Evolutionary conservation across 2,113 vertebrate genomes (phyloP).

Genomic region (Gorilla gorilla): DNA sequence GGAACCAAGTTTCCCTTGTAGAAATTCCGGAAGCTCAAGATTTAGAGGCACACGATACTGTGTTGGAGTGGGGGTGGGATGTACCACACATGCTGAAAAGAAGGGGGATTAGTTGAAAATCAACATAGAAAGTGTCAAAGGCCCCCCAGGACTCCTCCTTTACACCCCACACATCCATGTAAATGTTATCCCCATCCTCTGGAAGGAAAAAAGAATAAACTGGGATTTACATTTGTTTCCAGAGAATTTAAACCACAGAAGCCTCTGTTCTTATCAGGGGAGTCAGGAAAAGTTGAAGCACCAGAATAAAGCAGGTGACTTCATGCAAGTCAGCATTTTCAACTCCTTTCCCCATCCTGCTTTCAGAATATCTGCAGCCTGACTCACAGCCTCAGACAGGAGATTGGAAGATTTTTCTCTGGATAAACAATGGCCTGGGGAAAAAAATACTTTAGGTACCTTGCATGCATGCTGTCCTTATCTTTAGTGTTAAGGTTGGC

Average conservation of each 20-base stretch:
- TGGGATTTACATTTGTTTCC: background rate
- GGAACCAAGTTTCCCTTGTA: background rate
- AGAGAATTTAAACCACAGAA: background rate
- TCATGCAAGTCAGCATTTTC: background rate
- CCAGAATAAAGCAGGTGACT: background rate
- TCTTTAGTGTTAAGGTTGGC: background rate
- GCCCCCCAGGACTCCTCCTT: background rate
- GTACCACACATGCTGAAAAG: background rate
- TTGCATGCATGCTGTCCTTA: background rate
- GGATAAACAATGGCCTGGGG: background rate
- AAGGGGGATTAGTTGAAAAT: background rate
- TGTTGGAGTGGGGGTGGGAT: background rate
- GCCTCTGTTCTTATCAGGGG: background rate
- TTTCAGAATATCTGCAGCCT: slow-evolving; percentile 2
- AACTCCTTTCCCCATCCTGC: slow-evolving; percentile 2
- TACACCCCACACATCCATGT: background rate
- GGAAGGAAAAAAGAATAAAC: background rate
- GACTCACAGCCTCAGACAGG: background rate
- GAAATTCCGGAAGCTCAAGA: background rate
- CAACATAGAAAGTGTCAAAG: background rate
- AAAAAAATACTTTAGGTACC: background rate
- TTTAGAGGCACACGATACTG: background rate
- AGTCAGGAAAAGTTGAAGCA: background rate
- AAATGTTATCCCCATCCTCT: background rate
- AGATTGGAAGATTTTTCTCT: slow-evolving; percentile 34